Base-by-base conservation (phyloP, 2,888 invertebrate species). In the Ferdinandea cuprea region DNA sequence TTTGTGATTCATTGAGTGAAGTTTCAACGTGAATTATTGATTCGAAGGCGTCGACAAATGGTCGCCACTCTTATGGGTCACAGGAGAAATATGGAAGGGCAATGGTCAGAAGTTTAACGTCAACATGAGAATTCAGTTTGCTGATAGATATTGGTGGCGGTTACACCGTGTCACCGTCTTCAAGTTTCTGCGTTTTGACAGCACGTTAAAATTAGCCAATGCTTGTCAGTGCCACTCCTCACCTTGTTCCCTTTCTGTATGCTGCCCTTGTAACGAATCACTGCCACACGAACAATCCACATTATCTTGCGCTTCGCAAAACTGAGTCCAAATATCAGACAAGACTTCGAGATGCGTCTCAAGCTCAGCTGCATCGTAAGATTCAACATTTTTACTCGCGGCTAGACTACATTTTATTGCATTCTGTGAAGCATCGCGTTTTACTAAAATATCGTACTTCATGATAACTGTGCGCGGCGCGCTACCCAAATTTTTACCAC, bases 201-300 rank as follows among this genome's bases (percentile, higher is more conserved):
- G 72, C 44, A 17, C 48, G 54, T 35, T 7, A 35, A 15, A 48
- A 56, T 8, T 73, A 7, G 42, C 17, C 0, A 65, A 19, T 3
- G 63, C 73, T 37, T 37, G n/a, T 6, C 25, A 8, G 37, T 72
- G 72, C 83, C 77, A 83, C 1, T 42, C 17, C 28, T 68, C 63
- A n/a, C 76, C 77, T 42, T 83, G 61, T 52, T 71, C 59, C 13
- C 76, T 56, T 30, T 66, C 65, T 4, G 65, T 13, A 32, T 83
- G 54, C 25, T 79, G 50, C 3, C 4, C 40, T 35, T 15, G 11
- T 0, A 74, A 13, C 3, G 50, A 52, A 0, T 72, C 66, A 8
- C 13, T 17, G n/a, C 72, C 72, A 28, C 78, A 78, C 5, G 78
- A 48, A n/a, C 59, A 13, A 1, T 65, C 65, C 1, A 69, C 69